Evolutionary conservation across 2,888 invertebrate species (phyloP).

Genomic region (Clanis bilineata): DNA sequence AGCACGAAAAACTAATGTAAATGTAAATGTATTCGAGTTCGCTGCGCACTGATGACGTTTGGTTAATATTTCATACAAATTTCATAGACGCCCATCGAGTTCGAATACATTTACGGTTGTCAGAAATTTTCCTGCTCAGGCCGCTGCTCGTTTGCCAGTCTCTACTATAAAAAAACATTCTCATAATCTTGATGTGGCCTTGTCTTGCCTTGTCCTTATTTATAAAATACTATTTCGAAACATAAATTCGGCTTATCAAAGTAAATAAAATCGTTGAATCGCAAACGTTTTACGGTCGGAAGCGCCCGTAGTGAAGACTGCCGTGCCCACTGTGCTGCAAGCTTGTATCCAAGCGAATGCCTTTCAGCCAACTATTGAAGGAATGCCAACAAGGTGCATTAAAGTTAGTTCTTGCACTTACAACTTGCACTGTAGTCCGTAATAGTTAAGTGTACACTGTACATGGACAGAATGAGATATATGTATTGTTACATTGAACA

Average conservation of each 20-base stretch:
- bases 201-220: too few species aligned
- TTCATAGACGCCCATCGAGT: too few species aligned
- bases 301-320: neutral
- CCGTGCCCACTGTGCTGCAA: neutral
- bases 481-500: too few species aligned
- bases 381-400: slow-evolving; percentile 1
- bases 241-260: neutral
- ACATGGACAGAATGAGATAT: too few species aligned
- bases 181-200: neutral
- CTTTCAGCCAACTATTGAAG: slow-evolving; percentile 4
- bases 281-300: neutral
- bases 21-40: too few species aligned
- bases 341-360: neutral
- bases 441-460: too few species aligned
- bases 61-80: too few species aligned
- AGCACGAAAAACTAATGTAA: too few species aligned
- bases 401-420: neutral
- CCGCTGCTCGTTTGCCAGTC: too few species aligned
- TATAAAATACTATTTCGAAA: neutral
- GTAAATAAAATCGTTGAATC: neutral
- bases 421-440: neutral
- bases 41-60: too few species aligned
- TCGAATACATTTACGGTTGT: too few species aligned
- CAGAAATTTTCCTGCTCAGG: too few species aligned
- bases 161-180: neutral